Evolutionary conservation across 2,888 invertebrate genomes (phyloP).

Genomic region (Ophion ventricosus): DNA sequence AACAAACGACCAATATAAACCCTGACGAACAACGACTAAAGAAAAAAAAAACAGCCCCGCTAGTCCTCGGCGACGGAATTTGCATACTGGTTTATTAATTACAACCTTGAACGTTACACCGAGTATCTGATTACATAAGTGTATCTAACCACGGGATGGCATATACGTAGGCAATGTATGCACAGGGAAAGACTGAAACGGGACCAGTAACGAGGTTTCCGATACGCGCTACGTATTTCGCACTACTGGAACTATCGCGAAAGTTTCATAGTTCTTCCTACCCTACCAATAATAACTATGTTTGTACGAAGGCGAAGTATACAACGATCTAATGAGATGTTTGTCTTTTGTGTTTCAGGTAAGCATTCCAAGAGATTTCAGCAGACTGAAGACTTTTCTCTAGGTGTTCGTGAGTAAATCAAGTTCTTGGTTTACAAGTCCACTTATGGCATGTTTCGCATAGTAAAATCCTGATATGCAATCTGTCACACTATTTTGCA

Average conservation of each 20-base stretch:
- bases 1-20: slow-evolving; percentile 53
- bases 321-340: slow-evolving; percentile 54
- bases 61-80: slow-evolving; percentile 71
- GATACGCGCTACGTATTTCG: no score
- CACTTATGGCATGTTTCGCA: slow-evolving; percentile 1
- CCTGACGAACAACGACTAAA: slow-evolving; percentile 60
- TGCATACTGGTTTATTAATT: slow-evolving; percentile 80
- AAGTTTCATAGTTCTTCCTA: not conserved
- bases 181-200: no score
- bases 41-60: slow-evolving; percentile 66
- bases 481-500: not conserved
- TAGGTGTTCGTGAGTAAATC: slow-evolving; percentile 52
- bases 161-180: not conserved
- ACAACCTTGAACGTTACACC: slow-evolving; percentile 62
- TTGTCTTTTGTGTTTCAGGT: slow-evolving; percentile 77
- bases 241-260: not conserved
- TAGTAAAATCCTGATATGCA: not conserved
- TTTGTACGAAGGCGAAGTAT: not conserved
- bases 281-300: not conserved
- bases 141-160: no score
- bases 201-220: no score
- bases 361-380: slow-evolving; percentile 63
- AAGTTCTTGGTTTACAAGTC: not conserved
- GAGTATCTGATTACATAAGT: slow-evolving; percentile 10
- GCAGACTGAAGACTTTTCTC: not conserved